Evolutionary conservation across 2,113 vertebrate genomes (phyloP), one percentile per base, ranked within the genome.

Genomic region (Gorsachius goisagi): DNA sequence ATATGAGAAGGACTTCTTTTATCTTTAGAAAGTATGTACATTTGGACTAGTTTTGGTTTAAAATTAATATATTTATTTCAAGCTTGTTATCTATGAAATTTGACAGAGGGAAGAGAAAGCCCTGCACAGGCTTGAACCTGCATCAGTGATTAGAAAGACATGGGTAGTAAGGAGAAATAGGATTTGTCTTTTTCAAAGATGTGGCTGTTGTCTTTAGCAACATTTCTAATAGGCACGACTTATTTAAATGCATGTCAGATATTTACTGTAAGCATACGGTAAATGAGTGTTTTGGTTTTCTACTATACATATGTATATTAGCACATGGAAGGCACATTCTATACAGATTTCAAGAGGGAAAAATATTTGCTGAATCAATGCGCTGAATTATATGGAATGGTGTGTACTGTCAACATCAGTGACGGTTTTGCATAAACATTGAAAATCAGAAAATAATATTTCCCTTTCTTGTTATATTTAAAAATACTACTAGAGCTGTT

Each of bases 31-130:
- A 49, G 7, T 52, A 26, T n/a, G 24, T 53, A 52, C 0, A 6
- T 69, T 76, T 60, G 19, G 27, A 39, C 9, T 33, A 35, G 15
- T 68, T 86, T 83, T 83, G 11, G 1, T 45, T 91, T 64, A 28
- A 89, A 93, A 75, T 59, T 4, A 50, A 59, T 47, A 13, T 17
- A 37, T 55, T 72, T 75, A 33, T 82, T 88, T 93, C 15, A 76
- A 79, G 4, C 9, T 72, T 68, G 8, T 1, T 52, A 47, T 47
- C 24, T 55, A 55, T 55, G 22, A 68, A 56, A 56, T 77, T 56
- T 78, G 55, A 37, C 14, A 13, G 24, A 22, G 3, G 1, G 4
- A 3, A 26, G 15, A 74, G 22, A 56, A 30, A 3, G 0, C 6
- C 2, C 3, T 84, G 30, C 21, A 30, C 8, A 75, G 10, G 15